Evolutionary conservation across 1,140 invertebrate species (phyloP), one percentile per base, ranked within the genome.

Genomic region (Apis cerana): DNA sequence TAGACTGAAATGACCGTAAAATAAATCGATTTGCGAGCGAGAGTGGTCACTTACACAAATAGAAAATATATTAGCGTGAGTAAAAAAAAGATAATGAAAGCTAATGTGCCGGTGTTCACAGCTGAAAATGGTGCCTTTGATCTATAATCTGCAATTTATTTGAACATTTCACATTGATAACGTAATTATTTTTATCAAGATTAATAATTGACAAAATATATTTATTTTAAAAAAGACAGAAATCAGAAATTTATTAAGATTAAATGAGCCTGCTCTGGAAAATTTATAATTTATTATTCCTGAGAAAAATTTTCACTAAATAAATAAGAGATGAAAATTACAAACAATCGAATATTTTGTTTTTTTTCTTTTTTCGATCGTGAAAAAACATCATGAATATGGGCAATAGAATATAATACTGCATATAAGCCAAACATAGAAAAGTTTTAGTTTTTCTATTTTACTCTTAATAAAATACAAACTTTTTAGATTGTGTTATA

Each of bases 21-120:
- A 70, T 68, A 52, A n/a, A 84, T 81, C 82, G 82, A 80, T 68
- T 71, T 76, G 82, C 75, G 87, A 92, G 88, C 89, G 88, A 90
- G 87, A 92, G 89, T 89, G 88, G 86, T 89, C 87, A 89, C 75
- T 81, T 81, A 59, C 54, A 64, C 54, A 43, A 58, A 21, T 7
- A 58, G 33, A 52, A 23, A 17, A 21, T 13, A 62, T 61, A 12
- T 83, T 67, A 85, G 23, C 81, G 68, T 80, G 64, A 80, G 59
- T 65, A 64, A 64, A 64, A 64, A 52, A 77, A 78, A 62, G 1
- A 62, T 11, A 68, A 81, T 82, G 54, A 81, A 74, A 82, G 33
- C 67, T 21, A 78, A 52, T 8, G 67, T 79, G 67, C 76, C 33
- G 43, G 56, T 50, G 23, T 79, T 48, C 65, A 50, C 43, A 50